These are phyloP conservation scores for Caenorhabditis briggsae DNA, from an alignment of 1,140 invertebrate species.

Conservation along the genomic window DNA sequence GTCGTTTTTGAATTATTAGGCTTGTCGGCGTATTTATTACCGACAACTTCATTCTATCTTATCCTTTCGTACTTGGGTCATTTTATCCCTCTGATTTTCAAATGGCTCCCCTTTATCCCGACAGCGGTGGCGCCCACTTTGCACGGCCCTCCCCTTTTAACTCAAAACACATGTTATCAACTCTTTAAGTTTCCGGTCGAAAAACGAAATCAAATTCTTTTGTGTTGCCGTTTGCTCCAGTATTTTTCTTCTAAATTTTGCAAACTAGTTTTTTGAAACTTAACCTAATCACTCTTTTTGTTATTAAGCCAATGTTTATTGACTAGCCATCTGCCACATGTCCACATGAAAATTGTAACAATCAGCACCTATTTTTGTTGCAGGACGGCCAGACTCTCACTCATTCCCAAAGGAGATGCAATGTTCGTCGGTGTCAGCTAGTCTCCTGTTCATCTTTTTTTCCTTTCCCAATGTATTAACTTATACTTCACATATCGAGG, in stretches of 20 bases:
- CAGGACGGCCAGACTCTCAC: conserved; percentile 6
- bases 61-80: conserved; percentile 36
- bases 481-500: conserved; percentile 46
- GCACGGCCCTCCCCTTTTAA: conserved; percentile 7
- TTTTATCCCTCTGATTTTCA: conserved; percentile 25
- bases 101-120: too few relatives aligned
- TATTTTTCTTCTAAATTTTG: background rate
- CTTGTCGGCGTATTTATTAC: conserved; percentile 43
- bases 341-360: conserved; percentile 14
- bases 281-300: background rate
- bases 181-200: background rate
- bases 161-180: conserved; percentile 56
- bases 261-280: background rate
- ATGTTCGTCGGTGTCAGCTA: conserved; percentile 47
- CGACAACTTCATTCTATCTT: background rate
- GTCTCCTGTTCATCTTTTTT: conserved; percentile 10
- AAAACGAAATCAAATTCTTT: conserved; percentile 2
- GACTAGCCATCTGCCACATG: background rate
- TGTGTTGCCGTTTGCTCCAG: background rate
- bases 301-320: background rate
- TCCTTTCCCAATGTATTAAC: conserved; percentile 27
- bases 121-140: background rate
- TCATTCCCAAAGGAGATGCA: conserved; percentile 23
- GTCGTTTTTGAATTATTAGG: conserved; percentile 48
- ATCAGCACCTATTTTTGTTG: conserved; percentile 42